These are phyloP conservation scores for Corythornis madagascariensis DNA, from an alignment of 2,113 vertebrate genomes.

Conservation along the genomic window DNA sequence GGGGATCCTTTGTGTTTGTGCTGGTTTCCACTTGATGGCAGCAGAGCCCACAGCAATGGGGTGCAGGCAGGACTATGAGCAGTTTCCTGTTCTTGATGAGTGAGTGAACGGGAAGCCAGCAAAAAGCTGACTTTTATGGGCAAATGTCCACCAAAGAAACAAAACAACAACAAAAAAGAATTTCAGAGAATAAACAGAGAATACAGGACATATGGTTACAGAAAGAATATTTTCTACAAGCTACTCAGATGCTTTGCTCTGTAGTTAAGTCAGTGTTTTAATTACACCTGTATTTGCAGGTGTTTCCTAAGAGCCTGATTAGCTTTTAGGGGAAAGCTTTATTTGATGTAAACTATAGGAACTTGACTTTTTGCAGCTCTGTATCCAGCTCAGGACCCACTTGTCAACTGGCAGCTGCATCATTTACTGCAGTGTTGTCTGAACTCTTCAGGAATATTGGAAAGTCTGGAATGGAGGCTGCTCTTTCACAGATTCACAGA, in stretches of 20 bases:
- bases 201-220: neutral
- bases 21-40: constrained; percentile 62
- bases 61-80: neutral
- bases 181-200: neutral
- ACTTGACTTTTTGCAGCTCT: neutral
- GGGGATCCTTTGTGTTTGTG: neutral
- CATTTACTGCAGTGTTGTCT: neutral
- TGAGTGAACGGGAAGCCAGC: neutral
- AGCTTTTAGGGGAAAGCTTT: neutral
- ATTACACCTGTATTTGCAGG: neutral
- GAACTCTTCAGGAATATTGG: neutral
- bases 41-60: constrained; percentile 49
- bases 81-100: neutral
- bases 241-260: neutral
- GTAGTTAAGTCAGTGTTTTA: neutral
- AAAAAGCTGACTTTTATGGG: neutral
- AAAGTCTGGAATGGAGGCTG: neutral
- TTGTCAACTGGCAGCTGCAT: neutral
- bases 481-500: neutral
- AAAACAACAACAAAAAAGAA: neutral
- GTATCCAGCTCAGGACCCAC: neutral
- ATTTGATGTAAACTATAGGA: neutral
- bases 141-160: neutral
- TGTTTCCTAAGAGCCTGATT: constrained; percentile 9
- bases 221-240: neutral